Percentiles rank a stretch among this genome's conserved stretches.
phyloP scores from a whole-genome alignment of 2,797 vertebrate species.

The Phataginus tricuspis region DNA sequence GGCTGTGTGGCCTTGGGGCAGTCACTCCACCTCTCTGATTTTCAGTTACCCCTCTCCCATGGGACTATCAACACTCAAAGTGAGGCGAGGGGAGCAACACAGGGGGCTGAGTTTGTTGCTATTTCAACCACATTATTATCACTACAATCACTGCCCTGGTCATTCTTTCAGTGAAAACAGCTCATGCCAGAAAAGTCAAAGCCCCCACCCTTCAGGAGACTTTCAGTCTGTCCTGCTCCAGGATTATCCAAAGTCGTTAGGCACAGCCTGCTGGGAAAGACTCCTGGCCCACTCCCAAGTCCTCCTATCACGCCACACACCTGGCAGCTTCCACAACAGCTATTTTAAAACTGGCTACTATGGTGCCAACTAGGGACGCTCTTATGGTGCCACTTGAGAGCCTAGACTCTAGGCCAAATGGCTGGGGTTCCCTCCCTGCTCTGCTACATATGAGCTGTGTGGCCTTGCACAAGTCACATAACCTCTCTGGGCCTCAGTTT shows the following conservation, averaged over 20 bases:
- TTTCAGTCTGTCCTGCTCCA: not conserved
- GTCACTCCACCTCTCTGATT: not conserved
- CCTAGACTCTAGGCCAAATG: not conserved
- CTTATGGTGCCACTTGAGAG: not conserved
- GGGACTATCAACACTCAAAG: fast-evolving
- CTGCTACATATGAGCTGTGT: fast-evolving
- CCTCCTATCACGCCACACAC: not conserved
- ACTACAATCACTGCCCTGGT: fast-evolving
- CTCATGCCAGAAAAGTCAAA: not conserved
- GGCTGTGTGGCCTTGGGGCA: not conserved
- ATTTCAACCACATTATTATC: fast-evolving
- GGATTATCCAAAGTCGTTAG: not conserved
- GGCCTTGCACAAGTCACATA: not conserved
- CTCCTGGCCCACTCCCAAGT: not conserved
- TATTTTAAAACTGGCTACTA: not conserved
- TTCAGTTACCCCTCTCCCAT: not conserved
- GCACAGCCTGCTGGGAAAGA: not conserved
- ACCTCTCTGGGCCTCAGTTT: not conserved
- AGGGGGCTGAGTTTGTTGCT: not conserved
- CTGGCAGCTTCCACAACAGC: not conserved
- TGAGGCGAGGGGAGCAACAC: fast-evolving
- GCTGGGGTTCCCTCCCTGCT: not conserved
- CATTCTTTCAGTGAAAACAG: not conserved
- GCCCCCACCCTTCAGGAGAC: not conserved
- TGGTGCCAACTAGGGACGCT: not conserved